Base-by-base conservation (phyloP, 2,113 vertebrate species). In the Falcunculus frontatus region DNA sequence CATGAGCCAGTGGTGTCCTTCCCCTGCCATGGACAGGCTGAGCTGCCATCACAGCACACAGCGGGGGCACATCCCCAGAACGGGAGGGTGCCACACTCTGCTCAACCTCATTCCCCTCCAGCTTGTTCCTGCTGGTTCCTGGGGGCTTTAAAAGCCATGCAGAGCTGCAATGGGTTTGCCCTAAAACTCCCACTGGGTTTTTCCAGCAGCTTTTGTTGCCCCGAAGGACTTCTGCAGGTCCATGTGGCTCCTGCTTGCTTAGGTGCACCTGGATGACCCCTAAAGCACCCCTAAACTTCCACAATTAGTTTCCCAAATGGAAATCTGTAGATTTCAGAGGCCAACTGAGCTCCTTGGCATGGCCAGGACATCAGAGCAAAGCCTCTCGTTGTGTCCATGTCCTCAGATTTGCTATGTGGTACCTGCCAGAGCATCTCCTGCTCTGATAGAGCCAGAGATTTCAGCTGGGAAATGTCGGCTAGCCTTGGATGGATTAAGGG, bases 401-500 rank as follows among this genome's bases (percentile, higher is more conserved):
- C 75, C 87, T 76, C 55, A 2, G 20, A 55, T 81, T 83, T 84
- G 47, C 69, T 74, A 0, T 76, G 73, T 93, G 73, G 39, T 3
- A 20, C 81, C 89, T 84, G 75, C 81, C 90, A 77, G 89, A 75
- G 84, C 89, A 32, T 86, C 19, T 16, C 76, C 39, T 53, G 68
- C 90, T 86, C 76, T 60, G 87, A 93, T 32, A 27, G 75, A 90
- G 85, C 87, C 77, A 16, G 75, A 90, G 92, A 77, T 92, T 87
- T 91, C 86, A 53, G 21, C 83, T 90, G 86, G 91, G 75, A 95
- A 76, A 93, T 55, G 67, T 86, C 91, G 91, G 32, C 53, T 15
- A 29, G 88, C 72, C 68, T 63, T 14, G 64, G 49, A 68, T 37
- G 75, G 96, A 94, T 96, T 88, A 91, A 95, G 68, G 84, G 60